Evolutionary conservation across 2,888 invertebrate species (phyloP), one percentile per base, ranked within the genome.

Genomic region (Leucoma salicis): DNA sequence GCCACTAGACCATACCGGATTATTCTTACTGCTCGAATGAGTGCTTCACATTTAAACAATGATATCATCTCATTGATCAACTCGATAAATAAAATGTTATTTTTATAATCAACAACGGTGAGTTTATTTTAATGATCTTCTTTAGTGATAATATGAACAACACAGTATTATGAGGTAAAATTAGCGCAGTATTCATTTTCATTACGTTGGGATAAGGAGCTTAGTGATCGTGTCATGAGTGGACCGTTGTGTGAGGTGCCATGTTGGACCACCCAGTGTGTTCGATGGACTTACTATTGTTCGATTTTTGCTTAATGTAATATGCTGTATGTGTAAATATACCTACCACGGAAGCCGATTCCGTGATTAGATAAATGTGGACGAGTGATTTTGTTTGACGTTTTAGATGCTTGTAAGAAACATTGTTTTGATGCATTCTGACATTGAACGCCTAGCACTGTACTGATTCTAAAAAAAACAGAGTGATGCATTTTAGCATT

Each of bases 1-100:
- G 85, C 90, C 90, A 91, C 90, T 91, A 91, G 90, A 91, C 90
- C 89, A 91, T 91, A 91, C 86, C 88, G 90, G 90, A 90, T 73
- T 31, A 2, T 16, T 0, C 1, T 7, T 7, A 3, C 0, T 0
- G 0, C 0, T 14, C 5, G 24, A 31, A 35, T 7, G 35, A 12
- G 12, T 28, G n/a, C 16, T 7, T 1, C n/a, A 7, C 7, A 12
- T 21, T 7, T 6, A 31, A n/a, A 10, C 6, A 31, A n/a, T 11
- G n/a, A n/a, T 10, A 2, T 8, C 16, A 14, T 11, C 3, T 13
- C 8, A 11, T n/a, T 3, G 24, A 24, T 33, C 37, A 2, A 11
- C 25, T 18, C 45, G 48, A 44, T 40, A 41, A 43, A 5, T 18
- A 27, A 16, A 16, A 35, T 47, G 3, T 46, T 58, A 48, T 52